These are phyloP conservation scores for Ageneiosus marmoratus DNA, from an alignment of 2,113 vertebrate genomes.

Conservation along the genomic window DNA sequence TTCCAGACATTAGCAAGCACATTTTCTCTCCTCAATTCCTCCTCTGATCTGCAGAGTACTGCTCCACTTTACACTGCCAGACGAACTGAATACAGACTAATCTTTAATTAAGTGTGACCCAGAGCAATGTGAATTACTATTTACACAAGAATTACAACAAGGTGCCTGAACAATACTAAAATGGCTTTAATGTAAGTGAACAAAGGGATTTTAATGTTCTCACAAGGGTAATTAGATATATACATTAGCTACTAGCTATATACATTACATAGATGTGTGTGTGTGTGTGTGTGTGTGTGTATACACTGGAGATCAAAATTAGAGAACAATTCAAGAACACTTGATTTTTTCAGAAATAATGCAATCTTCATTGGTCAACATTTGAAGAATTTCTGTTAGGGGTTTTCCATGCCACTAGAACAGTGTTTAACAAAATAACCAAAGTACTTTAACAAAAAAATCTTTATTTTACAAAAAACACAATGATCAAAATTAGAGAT, in stretches of 20 bases:
- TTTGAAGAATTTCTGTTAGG: too few relatives aligned
- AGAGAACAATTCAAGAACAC: too few relatives aligned
- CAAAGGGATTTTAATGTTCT: background rate
- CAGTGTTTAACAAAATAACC: too few relatives aligned
- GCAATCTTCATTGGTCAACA: too few relatives aligned
- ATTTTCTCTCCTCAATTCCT: conserved; percentile 24
- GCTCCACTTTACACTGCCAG: conserved; percentile 19
- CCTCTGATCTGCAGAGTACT: conserved; percentile 9
- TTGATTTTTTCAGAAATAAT: too few relatives aligned
- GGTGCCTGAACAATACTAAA: background rate
- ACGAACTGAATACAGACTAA: background rate
- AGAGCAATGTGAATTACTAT: background rate
- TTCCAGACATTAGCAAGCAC: conserved; percentile 48
- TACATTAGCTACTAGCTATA: background rate
- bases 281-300: too few relatives aligned
- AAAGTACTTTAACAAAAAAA: too few relatives aligned
- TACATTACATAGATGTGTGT: too few relatives aligned
- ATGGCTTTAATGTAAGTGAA: background rate
- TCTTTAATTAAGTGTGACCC: conserved; percentile 13
- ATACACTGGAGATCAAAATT: too few relatives aligned
- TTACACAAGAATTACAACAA: conserved; percentile 10
- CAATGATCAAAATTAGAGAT: too few relatives aligned
- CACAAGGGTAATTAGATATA: background rate
- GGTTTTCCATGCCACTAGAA: too few relatives aligned
- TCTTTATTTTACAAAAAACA: too few relatives aligned